Conservation (phyloP, 2,113 vertebrate genomes). For the Leucosticte australis region DNA sequence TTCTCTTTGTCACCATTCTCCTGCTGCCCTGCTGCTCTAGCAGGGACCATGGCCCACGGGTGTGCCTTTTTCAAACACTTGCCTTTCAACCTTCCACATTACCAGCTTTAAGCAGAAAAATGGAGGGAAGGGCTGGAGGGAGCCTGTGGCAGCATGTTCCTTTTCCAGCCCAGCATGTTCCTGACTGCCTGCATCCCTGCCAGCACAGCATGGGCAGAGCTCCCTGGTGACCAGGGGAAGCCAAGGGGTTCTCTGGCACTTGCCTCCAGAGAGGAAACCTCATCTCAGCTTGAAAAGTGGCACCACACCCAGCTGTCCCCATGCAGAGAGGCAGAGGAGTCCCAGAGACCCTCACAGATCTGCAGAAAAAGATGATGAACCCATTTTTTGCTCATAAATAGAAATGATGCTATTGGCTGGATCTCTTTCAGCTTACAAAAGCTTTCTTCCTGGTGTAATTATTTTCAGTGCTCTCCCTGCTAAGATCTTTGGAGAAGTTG, state of each 20-base stretch:
- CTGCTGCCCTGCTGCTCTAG: neutral
- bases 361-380: neutral
- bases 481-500: neutral
- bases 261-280: neutral
- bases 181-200: neutral
- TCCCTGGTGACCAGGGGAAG: rapidly evolving
- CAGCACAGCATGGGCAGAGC: rapidly evolving
- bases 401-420: neutral
- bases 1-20: neutral
- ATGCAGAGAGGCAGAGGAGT: neutral
- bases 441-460: neutral
- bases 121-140: neutral
- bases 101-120: neutral
- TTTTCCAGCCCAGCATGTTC: neutral
- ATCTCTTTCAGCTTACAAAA: neutral
- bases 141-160: rapidly evolving
- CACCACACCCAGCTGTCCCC: neutral
- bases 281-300: neutral
- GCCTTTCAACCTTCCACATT: neutral
- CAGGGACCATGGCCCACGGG: rapidly evolving
- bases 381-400: neutral
- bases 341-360: neutral
- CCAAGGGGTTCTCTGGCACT: neutral
- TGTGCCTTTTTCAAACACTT: neutral
- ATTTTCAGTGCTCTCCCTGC: neutral